These are phyloP conservation scores for Maconellicoccus hirsutus DNA, from an alignment of 1,140 invertebrate species.

Conservation along the genomic window DNA sequence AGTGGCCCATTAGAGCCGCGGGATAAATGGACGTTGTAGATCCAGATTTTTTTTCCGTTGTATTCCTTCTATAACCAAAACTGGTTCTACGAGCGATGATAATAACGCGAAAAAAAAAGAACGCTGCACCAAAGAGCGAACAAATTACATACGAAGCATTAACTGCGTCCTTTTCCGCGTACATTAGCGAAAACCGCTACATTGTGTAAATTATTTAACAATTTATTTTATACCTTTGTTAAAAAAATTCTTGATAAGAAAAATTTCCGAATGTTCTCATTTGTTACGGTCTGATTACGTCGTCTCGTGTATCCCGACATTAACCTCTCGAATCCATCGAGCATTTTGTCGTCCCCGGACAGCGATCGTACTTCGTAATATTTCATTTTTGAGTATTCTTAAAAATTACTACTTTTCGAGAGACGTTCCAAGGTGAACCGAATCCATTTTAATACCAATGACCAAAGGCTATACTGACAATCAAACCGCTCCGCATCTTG, in stretches of 20 bases:
- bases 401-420: neutral
- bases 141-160: neutral
- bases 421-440: slow-evolving; percentile 1
- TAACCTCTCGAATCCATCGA: too few species aligned
- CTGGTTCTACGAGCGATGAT: neutral
- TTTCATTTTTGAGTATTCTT: neutral
- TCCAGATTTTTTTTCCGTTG: neutral
- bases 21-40: slow-evolving; percentile 3
- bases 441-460: neutral
- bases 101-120: neutral
- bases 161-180: slow-evolving; percentile 1
- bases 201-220: neutral
- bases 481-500: neutral
- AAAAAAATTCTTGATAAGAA: neutral
- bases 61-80: neutral
- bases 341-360: too few species aligned
- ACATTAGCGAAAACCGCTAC: neutral
- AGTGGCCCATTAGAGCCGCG: slow-evolving; percentile 1
- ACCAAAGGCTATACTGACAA: slow-evolving; percentile 7
- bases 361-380: neutral
- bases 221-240: neutral
- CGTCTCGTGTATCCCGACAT: too few species aligned
- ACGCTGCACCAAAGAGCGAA: neutral
- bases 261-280: neutral
- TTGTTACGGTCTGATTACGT: neutral